These are phyloP conservation scores for Sthenelais limicola DNA, from an alignment of 2,888 invertebrate genomes.

Conservation along the genomic window DNA sequence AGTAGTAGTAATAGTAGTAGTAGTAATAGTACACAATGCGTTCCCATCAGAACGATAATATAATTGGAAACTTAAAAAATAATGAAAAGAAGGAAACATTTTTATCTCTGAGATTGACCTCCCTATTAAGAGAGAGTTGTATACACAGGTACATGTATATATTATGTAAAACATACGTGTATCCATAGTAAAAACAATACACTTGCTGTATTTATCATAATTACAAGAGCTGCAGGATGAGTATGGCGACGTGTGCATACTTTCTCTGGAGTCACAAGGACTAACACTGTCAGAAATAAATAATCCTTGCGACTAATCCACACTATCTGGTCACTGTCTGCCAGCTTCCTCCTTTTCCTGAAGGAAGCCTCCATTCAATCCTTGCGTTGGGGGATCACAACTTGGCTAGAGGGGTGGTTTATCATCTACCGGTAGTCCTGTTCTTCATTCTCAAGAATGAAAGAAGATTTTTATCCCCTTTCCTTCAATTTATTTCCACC, in stretches of 20 bases:
- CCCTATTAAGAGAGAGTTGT: conserved; percentile 35
- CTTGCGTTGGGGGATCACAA: too few relatives aligned
- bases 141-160: conserved; percentile 32
- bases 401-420: too few relatives aligned
- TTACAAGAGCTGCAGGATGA: conserved; percentile 39
- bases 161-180: conserved; percentile 38
- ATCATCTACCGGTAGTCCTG: too few relatives aligned
- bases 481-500: too few relatives aligned
- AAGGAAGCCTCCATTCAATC: too few relatives aligned
- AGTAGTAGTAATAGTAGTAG: too few relatives aligned
- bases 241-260: conserved; percentile 18
- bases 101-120: conserved; percentile 40
- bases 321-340: not conserved
- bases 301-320: not conserved
- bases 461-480: too few relatives aligned
- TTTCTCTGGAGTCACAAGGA: not conserved
- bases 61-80: conserved; percentile 37
- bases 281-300: conserved; percentile 21
- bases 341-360: not conserved
- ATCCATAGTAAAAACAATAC: conserved; percentile 39
- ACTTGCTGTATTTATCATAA: conserved; percentile 26
- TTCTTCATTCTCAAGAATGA: too few relatives aligned
- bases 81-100: conserved; percentile 39
- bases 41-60: conserved; percentile 17
- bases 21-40: conserved; percentile 16